Evolutionary conservation across 2,888 invertebrate species (phyloP).

Genomic region (Sinohyriopsis cumingii): DNA sequence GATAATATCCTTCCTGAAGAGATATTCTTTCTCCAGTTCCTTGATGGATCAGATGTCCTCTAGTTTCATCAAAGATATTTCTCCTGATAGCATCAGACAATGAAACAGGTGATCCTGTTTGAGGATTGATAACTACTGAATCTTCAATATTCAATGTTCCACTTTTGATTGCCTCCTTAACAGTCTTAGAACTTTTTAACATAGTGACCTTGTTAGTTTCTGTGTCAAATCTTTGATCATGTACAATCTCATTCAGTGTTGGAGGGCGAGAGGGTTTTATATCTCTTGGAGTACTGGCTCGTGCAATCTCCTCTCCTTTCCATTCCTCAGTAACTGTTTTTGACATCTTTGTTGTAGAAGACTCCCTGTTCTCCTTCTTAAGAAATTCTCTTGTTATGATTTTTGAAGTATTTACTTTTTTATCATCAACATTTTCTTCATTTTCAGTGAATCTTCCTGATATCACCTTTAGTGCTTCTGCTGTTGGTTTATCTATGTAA

Average conservation of each 20-base stretch:
- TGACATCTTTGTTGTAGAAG: constrained; percentile 16
- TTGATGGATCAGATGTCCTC: constrained; percentile 78
- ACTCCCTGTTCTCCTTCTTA: constrained; percentile 18
- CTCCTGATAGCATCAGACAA: constrained; percentile 92
- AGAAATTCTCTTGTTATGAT: constrained; percentile 7
- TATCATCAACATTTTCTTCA: constrained; percentile 5
- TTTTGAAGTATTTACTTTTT: constrained; percentile 5
- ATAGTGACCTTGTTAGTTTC: constrained; percentile 36
- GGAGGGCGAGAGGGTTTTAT: constrained; percentile 3
- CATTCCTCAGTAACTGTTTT: constrained; percentile 6
- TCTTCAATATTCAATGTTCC: constrained; percentile 72
- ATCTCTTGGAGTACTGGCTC: constrained; percentile 2
- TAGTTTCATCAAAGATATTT: constrained; percentile 90
- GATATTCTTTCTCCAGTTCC: constrained; percentile 81
- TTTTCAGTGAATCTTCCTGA: constrained; percentile 25
- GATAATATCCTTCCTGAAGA: constrained; percentile 82
- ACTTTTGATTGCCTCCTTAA: constrained; percentile 74
- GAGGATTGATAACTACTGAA: constrained; percentile 72
- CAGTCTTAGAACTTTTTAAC: constrained; percentile 48
- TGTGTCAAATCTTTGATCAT: constrained; percentile 22
- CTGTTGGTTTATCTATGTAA: constrained; percentile 55
- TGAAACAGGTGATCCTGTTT: constrained; percentile 83
- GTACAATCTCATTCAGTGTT: constrained; percentile 36
- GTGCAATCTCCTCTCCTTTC: no score
- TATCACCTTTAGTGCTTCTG: constrained; percentile 44